Conservation (phyloP, 2,113 vertebrate genomes). For the Falcunculus frontatus region DNA sequence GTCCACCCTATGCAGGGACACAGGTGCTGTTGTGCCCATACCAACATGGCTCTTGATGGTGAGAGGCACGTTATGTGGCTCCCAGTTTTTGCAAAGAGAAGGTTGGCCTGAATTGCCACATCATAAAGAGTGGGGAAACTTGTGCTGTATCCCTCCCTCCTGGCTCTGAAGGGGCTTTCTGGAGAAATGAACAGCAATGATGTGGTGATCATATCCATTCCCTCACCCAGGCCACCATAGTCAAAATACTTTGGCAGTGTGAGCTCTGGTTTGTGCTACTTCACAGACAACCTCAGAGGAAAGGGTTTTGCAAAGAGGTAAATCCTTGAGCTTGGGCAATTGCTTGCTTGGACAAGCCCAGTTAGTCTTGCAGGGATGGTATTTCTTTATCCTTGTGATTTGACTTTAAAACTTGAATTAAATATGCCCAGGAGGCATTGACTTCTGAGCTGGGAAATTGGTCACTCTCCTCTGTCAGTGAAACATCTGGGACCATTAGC, state of each 20-base stretch:
- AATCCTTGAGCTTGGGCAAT: not conserved
- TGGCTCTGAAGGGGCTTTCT: not conserved
- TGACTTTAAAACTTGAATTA: not conserved
- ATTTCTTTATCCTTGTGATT: not conserved
- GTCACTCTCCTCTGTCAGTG: not conserved
- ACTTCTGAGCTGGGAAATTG: not conserved
- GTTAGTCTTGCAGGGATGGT: not conserved
- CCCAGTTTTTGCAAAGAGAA: not conserved
- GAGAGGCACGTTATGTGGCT: not conserved
- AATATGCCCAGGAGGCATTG: not conserved
- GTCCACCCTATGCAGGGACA: not conserved
- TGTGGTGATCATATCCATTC: not conserved
- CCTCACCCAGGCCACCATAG: accelerated
- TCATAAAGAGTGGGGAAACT: not conserved
- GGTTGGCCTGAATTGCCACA: not conserved
- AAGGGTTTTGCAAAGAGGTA: not conserved
- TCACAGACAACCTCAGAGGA: not conserved
- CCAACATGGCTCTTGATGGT: accelerated
- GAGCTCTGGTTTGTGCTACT: not conserved
- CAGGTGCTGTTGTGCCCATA: not conserved
- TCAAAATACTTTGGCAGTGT: not conserved
- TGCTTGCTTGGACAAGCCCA: not conserved
- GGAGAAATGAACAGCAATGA: not conserved
- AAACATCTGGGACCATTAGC: not conserved
- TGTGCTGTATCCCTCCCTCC: not conserved